Evolutionary conservation across 2,888 invertebrate genomes (phyloP).

Genomic region (Resseliella maxima): DNA sequence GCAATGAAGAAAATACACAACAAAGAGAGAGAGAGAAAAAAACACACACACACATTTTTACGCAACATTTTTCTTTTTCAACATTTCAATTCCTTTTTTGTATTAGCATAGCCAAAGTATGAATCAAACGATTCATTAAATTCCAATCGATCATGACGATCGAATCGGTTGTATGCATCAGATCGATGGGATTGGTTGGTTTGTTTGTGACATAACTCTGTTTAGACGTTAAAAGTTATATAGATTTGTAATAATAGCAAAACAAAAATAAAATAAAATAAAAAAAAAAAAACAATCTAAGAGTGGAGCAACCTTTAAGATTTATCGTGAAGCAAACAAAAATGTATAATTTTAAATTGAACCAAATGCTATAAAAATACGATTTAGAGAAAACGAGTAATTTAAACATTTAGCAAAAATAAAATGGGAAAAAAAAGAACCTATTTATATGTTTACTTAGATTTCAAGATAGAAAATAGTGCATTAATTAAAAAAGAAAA

Average conservation of each 20-base stretch:
- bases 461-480: constrained; percentile 30
- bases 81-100: constrained; percentile 32
- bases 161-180: no score
- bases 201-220: neutral
- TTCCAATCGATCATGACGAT: neutral
- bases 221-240: constrained; percentile 41
- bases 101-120: neutral
- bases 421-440: neutral
- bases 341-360: constrained; percentile 46
- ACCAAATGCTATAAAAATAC: constrained; percentile 35
- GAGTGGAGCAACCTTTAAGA: constrained; percentile 44
- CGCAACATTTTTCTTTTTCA: constrained; percentile 20
- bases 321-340: constrained; percentile 29
- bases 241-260: constrained; percentile 22
- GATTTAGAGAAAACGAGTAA: constrained; percentile 32
- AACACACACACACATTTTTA: constrained; percentile 10
- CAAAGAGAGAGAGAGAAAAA: neutral
- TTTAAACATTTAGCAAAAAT: constrained; percentile 34
- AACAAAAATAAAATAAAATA: no score
- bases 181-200: neutral
- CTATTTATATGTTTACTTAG: constrained; percentile 41
- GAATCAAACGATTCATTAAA: neutral
- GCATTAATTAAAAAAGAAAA: constrained; percentile 17
- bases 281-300: neutral
- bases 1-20: neutral